Conservation (phyloP, 2,113 vertebrate species). For the Daubentonia madagascariensis region DNA sequence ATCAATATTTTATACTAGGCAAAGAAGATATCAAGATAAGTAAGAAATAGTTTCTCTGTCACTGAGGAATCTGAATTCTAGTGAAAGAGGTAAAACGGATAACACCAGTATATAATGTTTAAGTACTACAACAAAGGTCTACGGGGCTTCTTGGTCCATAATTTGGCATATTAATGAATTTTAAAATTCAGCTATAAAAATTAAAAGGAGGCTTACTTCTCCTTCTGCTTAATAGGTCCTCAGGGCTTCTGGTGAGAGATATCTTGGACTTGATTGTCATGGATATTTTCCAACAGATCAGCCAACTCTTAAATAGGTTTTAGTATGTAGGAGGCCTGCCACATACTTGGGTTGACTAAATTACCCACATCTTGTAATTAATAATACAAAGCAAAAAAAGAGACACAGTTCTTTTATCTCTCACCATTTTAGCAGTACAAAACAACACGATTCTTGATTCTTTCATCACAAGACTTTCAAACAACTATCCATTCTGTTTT, state of each 20-base stretch:
- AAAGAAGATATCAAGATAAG: background rate
- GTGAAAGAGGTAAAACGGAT: background rate
- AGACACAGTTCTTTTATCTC: background rate
- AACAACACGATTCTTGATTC: background rate
- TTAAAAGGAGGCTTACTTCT: background rate
- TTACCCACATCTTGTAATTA: background rate
- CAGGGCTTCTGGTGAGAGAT: background rate
- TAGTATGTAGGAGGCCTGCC: background rate
- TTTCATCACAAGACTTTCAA: constrained; percentile 20
- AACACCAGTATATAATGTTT: background rate
- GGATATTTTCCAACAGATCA: background rate
- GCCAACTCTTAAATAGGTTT: constrained; percentile 21
- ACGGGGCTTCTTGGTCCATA: background rate
- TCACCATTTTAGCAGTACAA: background rate
- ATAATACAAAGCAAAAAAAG: background rate
- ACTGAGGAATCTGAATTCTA: background rate
- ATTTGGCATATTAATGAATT: background rate
- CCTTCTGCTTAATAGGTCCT: background rate
- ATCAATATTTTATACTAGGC: background rate
- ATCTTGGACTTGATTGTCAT: background rate
- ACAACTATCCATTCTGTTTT: background rate
- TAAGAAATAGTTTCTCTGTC: background rate
- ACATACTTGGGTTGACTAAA: background rate
- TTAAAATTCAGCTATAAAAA: background rate
- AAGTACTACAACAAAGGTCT: background rate